Conservation (phyloP, 2,888 invertebrate species). For the Cancer borealis region DNA sequence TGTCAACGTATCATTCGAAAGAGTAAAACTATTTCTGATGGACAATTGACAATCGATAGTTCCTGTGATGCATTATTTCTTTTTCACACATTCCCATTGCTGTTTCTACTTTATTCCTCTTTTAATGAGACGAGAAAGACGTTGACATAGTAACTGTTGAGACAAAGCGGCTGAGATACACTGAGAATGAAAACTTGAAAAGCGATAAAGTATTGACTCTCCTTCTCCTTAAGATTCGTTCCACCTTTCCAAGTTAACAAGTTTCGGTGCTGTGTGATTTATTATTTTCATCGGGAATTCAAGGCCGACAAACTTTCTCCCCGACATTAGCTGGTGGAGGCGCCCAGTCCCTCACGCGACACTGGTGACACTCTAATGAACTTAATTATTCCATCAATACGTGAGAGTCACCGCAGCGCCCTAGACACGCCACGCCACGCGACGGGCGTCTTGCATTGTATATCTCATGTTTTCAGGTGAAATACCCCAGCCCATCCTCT, state of each 20-base stretch:
- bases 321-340: background rate
- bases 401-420: slow-evolving; percentile 5
- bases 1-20: background rate
- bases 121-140: background rate
- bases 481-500: background rate
- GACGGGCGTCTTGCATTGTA: slow-evolving; percentile 6
- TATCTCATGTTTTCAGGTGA: background rate
- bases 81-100: background rate
- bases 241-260: slow-evolving; percentile 1
- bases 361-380: background rate
- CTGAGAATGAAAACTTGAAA: background rate
- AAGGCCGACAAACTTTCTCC: background rate
- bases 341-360: background rate
- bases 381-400: slow-evolving; percentile 30
- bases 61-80: background rate
- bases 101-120: background rate
- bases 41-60: background rate
- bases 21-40: background rate
- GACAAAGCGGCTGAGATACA: background rate
- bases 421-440: background rate
- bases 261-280: background rate
- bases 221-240: background rate
- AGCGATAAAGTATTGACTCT: background rate
- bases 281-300: background rate
- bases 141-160: background rate